Evolutionary conservation across 2,888 invertebrate species (phyloP), one percentile per base, ranked within the genome.

Genomic region (Labia minor): DNA sequence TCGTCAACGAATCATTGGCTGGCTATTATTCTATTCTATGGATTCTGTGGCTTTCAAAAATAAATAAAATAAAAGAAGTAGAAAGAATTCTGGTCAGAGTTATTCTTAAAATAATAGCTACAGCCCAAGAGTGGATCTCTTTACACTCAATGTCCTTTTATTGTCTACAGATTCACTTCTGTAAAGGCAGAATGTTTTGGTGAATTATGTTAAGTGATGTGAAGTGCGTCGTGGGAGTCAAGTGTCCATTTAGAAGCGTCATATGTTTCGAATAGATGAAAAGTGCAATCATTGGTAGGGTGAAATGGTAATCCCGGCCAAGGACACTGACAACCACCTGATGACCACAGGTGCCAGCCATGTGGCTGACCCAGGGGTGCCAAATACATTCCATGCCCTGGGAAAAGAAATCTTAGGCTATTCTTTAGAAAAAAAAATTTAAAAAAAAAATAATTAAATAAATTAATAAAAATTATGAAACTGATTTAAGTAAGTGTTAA

Each of bases 301-400:
- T 33, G 33, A 33, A 11, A 33, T 16, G 14, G 2, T 49, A 49
- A 49, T 49, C 49, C 49, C 49, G 49, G 49, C n/a, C 49, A 49
- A 49, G 49, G 49, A 11, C 49, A 49, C 8, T 49, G 49, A 14
- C n/a, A 4, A 14, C 49, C 49, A 49, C 49, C 49, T 49, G 49
- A 49, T 49, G 49, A 49, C 49, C 49, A 49, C 49, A 49, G 49
- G 49, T 49, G 49, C 49, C 14, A 14, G 14, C 49, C 49, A 49
- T 49, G 49, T 49, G 49, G 49, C 49, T n/a, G n/a, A n/a, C n/a
- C n/a, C 49, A 11, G 49, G 26, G 49, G 49, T 49, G 49, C 49
- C 49, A 49, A 8, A 49, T 49, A 8, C 49, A 33, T 16, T 49
- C 49, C 14, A 11, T 4, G n/a, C 8, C 49, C 49, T 49, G 49